Evolutionary conservation across 37 sponge, comb jelly and placozoan species (phyloP).

Genomic region (Cladorhizidae sp.): DNA sequence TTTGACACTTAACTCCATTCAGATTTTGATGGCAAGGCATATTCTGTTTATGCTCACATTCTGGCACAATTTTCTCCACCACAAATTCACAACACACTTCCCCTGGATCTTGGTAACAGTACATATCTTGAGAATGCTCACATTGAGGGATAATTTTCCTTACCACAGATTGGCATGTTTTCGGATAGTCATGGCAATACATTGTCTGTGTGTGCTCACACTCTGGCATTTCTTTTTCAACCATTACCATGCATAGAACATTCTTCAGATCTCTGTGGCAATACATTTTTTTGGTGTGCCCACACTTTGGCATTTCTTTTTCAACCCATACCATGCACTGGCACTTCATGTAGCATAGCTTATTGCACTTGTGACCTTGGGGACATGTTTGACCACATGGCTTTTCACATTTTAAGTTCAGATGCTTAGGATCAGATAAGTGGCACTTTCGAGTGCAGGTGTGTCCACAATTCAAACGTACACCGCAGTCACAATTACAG

Average conservation of each 20-base stretch:
- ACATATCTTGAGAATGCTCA: slow-evolving; percentile 41
- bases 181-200: slow-evolving; percentile 19
- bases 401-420: slow-evolving; percentile 58
- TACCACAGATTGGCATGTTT: slow-evolving; percentile 18
- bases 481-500: slow-evolving; percentile 50
- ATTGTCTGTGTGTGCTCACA: slow-evolving; percentile 38
- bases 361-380: slow-evolving; percentile 40
- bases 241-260: slow-evolving; percentile 10
- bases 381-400: slow-evolving; percentile 39
- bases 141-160: slow-evolving; percentile 41
- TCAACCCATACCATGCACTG: slow-evolving; percentile 18
- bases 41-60: slow-evolving; percentile 39
- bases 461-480: slow-evolving; percentile 79
- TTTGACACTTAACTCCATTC: background rate
- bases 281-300: slow-evolving; percentile 33
- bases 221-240: too few relatives aligned
- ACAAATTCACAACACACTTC: slow-evolving; percentile 22
- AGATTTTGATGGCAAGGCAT: slow-evolving; percentile 3
- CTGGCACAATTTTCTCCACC: slow-evolving; percentile 31
- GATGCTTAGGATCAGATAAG: slow-evolving; percentile 53
- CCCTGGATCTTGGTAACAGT: slow-evolving; percentile 40
- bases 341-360: slow-evolving; percentile 32
- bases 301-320: slow-evolving; percentile 53
- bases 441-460: slow-evolving; percentile 68
- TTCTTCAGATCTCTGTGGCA: slow-evolving; percentile 45